Base-by-base conservation (phyloP, 2,797 vertebrate species). In the Menidia menidia region DNA sequence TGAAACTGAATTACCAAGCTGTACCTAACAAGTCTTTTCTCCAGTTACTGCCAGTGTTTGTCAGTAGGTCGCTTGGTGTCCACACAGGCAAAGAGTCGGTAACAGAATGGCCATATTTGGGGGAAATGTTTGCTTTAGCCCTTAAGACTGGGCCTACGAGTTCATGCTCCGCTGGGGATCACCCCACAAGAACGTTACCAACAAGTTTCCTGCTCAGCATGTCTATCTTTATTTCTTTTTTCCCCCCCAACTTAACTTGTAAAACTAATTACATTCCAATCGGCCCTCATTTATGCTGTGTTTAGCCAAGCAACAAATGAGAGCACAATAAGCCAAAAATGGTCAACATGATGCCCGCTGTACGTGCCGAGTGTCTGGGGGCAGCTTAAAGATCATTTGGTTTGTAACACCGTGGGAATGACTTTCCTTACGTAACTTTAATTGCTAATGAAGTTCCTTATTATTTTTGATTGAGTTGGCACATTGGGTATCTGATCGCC, bases 381-480 rank as follows among this genome's bases (percentile, higher is more conserved):
- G 18, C 19, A 35, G 19, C 35, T 10, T 39, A 5, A 7, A 7
- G 35, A 7, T 39, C 4, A 39, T 47, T 56, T 32, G 47, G 35
- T 25, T 42, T 65, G 1, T 56, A 55, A 47, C 47, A 31, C 12
- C 13, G 12, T 51, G 15, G 14, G 2, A 0, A 1, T 7, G 2
- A 16, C 6, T 57, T 15, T 3, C n/a, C 9, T 25, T 8, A 31
- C 30, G 32, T 59, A 8, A 45, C 3, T 56, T 2, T n/a, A 55
- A 48, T 70, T 50, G 45, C 55, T 69, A 69, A 53, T 59, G 32
- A 52, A 12, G 5, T 4, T 51, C 13, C 25, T 65, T 19, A 25
- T 6, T 11, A 18, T 15, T 55, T 56, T 47, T 42, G 15, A 51
- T 15, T 43, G 47, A 2, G 56, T 52, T 44, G 44, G n/a, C 14